Base-by-base conservation (phyloP, 92 coral and sea anemone species). In the Zoanthus gigantus region DNA sequence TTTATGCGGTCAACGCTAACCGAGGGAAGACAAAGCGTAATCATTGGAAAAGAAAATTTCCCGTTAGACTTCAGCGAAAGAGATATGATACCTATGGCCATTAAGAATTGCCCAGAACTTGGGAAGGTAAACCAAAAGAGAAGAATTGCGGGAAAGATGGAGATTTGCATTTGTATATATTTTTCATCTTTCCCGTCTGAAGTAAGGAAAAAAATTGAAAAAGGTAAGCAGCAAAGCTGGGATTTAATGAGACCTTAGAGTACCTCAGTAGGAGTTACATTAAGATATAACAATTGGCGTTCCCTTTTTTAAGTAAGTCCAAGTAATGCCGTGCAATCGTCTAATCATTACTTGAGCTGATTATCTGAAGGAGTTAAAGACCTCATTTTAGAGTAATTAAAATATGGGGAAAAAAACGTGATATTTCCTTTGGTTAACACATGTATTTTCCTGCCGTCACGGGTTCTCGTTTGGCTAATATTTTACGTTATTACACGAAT, bases 131-230 rank as follows among this genome's bases (percentile, higher is more conserved):
- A 65, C 58, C 79, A 85, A 82, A 85, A 85, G 72, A 31, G 74
- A 42, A 31, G 82, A 42, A 85, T 85, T 74, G 88, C 52, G 82
- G 88, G 88, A 58, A 85, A 56, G 82, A 85, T 85, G 88, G 82
- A 85, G 88, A 85, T 47, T 74, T 85, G 88, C 88, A 23, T 85
- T 42, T 85, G 82, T 37, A 58, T 85, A 4, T 85, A 73, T 85
- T 50, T 74, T 29, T 85, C 73, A 28, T 85, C 88, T 85, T 85
- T 85, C 82, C 82, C 47, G 47, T 76, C 50, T 76, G 65, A 76
- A 76, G 60, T 47, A 7, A 47, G 53, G 82, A 9, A 76, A 76
- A 76, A 76, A 34, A 0, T 34, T 47, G 82, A 76, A 76, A 47
- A 60, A 60, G 67, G 67, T 60, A 60, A 60, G 67, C 67, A 60